Evolutionary conservation across 1,140 invertebrate species (phyloP).

Genomic region (Ylistrum balloti): DNA sequence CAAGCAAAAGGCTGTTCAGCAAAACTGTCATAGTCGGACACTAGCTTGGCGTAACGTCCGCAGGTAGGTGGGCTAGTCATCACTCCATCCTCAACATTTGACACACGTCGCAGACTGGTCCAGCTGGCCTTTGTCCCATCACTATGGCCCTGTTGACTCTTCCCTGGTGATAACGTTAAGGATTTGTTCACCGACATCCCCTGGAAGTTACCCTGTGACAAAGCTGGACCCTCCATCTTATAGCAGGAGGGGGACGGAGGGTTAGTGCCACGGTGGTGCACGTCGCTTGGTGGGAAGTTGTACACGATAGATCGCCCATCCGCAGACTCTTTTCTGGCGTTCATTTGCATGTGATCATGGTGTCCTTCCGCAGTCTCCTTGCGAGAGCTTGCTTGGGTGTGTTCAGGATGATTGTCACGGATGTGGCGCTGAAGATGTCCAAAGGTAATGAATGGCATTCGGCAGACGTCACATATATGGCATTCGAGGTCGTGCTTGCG

Average conservation of each 20-base stretch:
- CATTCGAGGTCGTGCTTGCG: conserved; percentile 63
- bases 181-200: not conserved
- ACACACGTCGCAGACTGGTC: not conserved
- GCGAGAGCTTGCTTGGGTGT: conserved; percentile 43
- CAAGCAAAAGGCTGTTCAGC: conserved; percentile 68
- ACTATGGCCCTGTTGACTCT: not conserved
- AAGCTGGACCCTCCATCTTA: not conserved
- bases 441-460: conserved; percentile 66
- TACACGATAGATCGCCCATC: not conserved
- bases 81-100: conserved; percentile 51
- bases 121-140: not conserved
- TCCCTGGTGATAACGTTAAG: not conserved
- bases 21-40: conserved; percentile 72
- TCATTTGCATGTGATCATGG: conserved; percentile 54
- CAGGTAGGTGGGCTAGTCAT: conserved; percentile 50
- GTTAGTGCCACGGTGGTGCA: not conserved
- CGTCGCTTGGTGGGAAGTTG: not conserved
- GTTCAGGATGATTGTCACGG: conserved; percentile 62
- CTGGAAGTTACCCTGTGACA: not conserved
- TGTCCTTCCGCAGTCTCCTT: conserved; percentile 51
- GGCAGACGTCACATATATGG: conserved; percentile 63
- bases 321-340: not conserved
- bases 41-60: conserved; percentile 66
- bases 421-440: conserved; percentile 64
- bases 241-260: not conserved